A percentile compares a stretch with the other conserved stretches of the same genome.
Conservation (phyloP, 2,113 vertebrate species). For the Blennius ocellaris region DNA sequence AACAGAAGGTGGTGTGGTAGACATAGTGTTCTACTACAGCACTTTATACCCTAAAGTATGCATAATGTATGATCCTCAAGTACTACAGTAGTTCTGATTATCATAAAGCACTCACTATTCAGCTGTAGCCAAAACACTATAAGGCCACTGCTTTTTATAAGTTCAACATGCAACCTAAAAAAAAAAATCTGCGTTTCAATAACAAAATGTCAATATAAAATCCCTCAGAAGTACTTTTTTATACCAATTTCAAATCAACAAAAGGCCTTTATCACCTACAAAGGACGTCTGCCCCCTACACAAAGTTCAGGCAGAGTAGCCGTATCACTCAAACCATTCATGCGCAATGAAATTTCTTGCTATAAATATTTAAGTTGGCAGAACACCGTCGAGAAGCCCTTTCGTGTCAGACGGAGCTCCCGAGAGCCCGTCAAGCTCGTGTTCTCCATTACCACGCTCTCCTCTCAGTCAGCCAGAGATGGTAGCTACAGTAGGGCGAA, state of each 20-base stretch:
- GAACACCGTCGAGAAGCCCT: slow-evolving; percentile 66
- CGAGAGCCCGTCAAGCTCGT: slow-evolving; percentile 59
- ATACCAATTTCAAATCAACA: slow-evolving; percentile 32
- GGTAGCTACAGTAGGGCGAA: slow-evolving; percentile 54
- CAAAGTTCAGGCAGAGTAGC: slow-evolving; percentile 57
- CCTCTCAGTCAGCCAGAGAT: slow-evolving; percentile 53
- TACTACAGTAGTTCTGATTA: slow-evolving; percentile 59
- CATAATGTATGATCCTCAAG: slow-evolving; percentile 75
- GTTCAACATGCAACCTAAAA: slow-evolving; percentile 14
- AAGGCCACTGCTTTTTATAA: slow-evolving; percentile 54
- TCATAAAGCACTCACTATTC: slow-evolving; percentile 61
- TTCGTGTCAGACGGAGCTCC: slow-evolving; percentile 70
- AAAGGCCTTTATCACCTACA: slow-evolving; percentile 26
- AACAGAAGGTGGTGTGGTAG: slow-evolving; percentile 61
- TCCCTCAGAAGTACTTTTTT: slow-evolving; percentile 30
- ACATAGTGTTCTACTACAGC: slow-evolving; percentile 55
- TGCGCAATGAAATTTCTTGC: slow-evolving; percentile 56
- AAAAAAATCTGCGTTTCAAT: slow-evolving; percentile 24
- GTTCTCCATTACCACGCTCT: slow-evolving; percentile 69
- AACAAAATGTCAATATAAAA: slow-evolving; percentile 35
- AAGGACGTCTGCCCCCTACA: slow-evolving; percentile 24
- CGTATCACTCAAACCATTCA: slow-evolving; percentile 63
- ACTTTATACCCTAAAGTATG: slow-evolving; percentile 62
- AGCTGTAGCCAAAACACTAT: slow-evolving; percentile 47
- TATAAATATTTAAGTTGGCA: slow-evolving; percentile 72